Conservation (phyloP, 2,113 vertebrate species). For the Epinephelus lanceolatus region DNA sequence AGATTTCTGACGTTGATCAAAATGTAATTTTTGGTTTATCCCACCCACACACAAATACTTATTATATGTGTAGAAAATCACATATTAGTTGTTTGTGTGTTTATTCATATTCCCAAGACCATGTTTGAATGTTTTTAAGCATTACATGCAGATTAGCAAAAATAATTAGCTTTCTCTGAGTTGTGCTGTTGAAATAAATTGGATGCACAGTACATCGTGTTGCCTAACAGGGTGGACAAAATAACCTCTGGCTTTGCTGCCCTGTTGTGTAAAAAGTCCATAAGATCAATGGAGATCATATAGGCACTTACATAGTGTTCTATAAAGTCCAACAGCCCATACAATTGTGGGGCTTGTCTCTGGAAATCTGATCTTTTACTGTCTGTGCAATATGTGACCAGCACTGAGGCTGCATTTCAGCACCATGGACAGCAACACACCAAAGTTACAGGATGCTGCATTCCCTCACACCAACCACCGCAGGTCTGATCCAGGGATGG, state of each 20-base stretch:
- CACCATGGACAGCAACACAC: background rate
- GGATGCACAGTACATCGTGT: background rate
- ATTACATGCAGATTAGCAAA: background rate
- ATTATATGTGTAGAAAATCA: background rate
- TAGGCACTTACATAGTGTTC: background rate
- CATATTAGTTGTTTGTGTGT: background rate
- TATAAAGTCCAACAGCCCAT: slow-evolving; percentile 26
- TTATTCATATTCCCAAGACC: background rate
- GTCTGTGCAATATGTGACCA: background rate
- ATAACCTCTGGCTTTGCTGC: background rate
- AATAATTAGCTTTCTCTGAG: background rate
- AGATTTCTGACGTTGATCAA: background rate
- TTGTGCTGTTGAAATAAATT: background rate
- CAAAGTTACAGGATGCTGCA: background rate
- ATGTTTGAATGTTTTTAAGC: background rate
- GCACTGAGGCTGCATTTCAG: background rate
- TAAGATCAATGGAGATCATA: slow-evolving; percentile 24
- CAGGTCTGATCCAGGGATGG: background rate
- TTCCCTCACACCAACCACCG: background rate
- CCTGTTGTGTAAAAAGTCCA: slow-evolving; percentile 1
- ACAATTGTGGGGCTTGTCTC: background rate
- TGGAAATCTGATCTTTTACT: background rate
- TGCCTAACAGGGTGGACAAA: slow-evolving; percentile 16
- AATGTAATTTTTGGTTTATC: background rate
- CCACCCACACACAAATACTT: background rate